Evolutionary conservation across 2,888 invertebrate species (phyloP), one percentile per base, ranked within the genome.

Genomic region (Macrophya annulata): DNA sequence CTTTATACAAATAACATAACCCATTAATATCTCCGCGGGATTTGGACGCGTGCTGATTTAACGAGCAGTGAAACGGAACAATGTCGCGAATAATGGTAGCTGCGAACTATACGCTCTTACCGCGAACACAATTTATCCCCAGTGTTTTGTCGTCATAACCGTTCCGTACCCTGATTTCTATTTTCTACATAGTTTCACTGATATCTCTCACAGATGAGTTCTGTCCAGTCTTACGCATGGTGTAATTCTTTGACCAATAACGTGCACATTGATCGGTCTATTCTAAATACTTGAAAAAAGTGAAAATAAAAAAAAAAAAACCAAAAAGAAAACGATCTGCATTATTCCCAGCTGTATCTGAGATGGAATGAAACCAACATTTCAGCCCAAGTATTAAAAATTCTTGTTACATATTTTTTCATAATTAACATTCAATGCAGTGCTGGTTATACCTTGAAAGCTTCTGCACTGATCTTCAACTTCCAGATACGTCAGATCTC

Each of bases 61-160:
- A 83, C 83, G 83, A 83, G 48, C 83, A 71, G 25, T 83, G 68
- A 68, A 83, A 68, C 83, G 65, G 43, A 83, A 83, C 83, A 83
- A 83, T 68, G 83, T 68, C 81, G 62, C 62, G 65, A 45, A 65
- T 83, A 83, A 48, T 45, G 45, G 68, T 83, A 17, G 68, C 37
- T 68, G 9, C 17, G 37, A 55, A 48, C n/a, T 62, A 68, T 31
- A 62, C 51, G 74, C 74, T 43, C 25, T 21, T 31, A 51, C 62
- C n/a, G 17, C 9, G 31, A 17, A 45, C 43, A 31, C 15, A 83
- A 83, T 83, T 83, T 48, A 83, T 83, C 31, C 43, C 45, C 48
- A 68, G 48, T 83, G 68, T 83, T 83, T 83, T 68, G 48, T 48
- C 68, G 31, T 43, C 37, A 83, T 48, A 48, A 48, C 48, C 83